A percentile compares a stretch with the other conserved stretches of the same genome.
Conservation (phyloP, 2,888 invertebrate species). For the Formica aserva region DNA sequence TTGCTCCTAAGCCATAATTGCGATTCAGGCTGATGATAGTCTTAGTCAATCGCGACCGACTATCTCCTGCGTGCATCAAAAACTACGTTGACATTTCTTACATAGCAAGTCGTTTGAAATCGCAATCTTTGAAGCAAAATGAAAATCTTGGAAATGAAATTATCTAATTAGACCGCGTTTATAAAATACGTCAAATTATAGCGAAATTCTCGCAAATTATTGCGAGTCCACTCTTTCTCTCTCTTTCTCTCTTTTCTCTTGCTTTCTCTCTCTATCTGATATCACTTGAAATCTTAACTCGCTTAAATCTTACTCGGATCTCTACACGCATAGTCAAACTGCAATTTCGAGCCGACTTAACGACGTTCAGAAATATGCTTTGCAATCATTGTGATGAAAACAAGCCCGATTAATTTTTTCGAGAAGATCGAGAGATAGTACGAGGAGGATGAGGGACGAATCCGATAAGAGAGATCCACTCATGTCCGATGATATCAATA, state of each 20-base stretch:
- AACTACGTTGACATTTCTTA: background rate
- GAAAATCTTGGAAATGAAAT: background rate
- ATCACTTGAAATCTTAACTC: background rate
- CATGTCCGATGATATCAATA: background rate
- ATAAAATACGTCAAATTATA: background rate
- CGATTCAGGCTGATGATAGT: background rate
- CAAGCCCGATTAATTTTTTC: background rate
- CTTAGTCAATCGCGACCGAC: background rate
- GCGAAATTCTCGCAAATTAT: too few relatives aligned
- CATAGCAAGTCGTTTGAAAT: background rate
- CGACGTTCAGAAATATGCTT: background rate
- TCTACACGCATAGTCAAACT: background rate
- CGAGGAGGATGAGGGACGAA: background rate
- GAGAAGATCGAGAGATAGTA: background rate
- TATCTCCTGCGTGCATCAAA: background rate
- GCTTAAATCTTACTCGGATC: background rate
- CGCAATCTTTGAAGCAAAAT: background rate
- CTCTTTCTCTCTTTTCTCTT: background rate
- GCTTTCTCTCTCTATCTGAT: background rate
- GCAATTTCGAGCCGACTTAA: background rate
- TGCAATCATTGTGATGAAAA: background rate
- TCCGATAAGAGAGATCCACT: background rate
- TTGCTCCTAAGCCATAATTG: slow-evolving; percentile 27
- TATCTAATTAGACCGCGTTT: background rate
- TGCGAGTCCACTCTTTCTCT: background rate